Evolutionary conservation across 2,113 vertebrate species (phyloP).

Genomic region (Oxyruncus cristatus): DNA sequence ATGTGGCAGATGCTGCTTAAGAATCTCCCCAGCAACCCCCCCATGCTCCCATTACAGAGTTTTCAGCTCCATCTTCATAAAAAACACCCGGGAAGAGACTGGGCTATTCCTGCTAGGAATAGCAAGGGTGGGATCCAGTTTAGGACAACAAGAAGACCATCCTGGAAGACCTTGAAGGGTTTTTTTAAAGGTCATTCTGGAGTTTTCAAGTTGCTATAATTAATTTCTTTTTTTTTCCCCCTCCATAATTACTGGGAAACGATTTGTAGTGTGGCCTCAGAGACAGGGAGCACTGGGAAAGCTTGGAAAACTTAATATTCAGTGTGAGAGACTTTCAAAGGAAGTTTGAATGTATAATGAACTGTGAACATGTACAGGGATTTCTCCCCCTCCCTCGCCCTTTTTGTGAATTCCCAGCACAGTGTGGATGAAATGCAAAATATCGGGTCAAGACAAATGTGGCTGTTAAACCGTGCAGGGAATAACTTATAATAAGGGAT

Average conservation of each 20-base stretch:
- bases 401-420: constrained; percentile 1
- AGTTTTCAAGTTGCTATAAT: neutral
- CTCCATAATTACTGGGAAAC: neutral
- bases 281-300: constrained; percentile 19
- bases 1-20: neutral
- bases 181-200: neutral
- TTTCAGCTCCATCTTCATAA: neutral
- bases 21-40: neutral
- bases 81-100: neutral
- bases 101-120: neutral
- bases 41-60: neutral
- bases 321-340: constrained; percentile 9
- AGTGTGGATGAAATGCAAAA: neutral
- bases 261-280: neutral
- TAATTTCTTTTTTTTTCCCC: neutral
- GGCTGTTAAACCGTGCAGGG: neutral
- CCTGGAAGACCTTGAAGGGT: neutral
- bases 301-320: constrained; percentile 6
- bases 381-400: neutral
- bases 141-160: neutral
- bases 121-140: neutral
- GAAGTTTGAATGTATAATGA: constrained; percentile 44
- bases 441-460: neutral
- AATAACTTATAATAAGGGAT: neutral
- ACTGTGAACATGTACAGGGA: neutral